Evolutionary conservation across 2,113 vertebrate genomes (phyloP), one percentile per base, ranked within the genome.

Genomic region (Dolichallabes microphthalmus): DNA sequence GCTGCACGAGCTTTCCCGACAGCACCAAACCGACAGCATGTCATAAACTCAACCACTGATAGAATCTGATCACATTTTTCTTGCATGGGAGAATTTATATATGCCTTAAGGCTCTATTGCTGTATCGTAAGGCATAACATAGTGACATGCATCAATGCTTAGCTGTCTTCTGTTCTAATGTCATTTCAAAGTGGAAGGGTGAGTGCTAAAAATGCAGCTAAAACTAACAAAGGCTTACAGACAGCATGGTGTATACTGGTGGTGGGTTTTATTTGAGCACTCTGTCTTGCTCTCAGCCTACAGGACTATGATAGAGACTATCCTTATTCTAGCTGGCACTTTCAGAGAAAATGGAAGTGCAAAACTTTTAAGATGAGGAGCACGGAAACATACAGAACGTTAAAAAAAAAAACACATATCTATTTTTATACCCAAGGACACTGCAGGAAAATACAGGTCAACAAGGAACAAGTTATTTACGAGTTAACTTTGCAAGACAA

Each of bases 281-380:
- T 81, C 55, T 30, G 66, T 60, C 77, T 86, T 86, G 27, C 55
- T 68, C 10, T 74, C 68, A 55, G 79, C 85, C 69, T 69, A 22
- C 27, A 75, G 66, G 27, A 81, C 53, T 32, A 1, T 11, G 35
- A n/a, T 50, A 58, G 13, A 45, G 57, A 27, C 20, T n/a, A 60
- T 25, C 69, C 32, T 55, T 80, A 64, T 58, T 75, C 58, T 71
- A 68, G 30, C 53, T 74, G 19, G 27, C 20, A 25, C n/a, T 22
- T 22, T 27, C 32, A 30, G 14, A 58, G 32, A 35, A 58, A 79
- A 61, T 69, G 27, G 22, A 73, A n/a, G 11, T 25, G 57, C 32
- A 58, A 57, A 60, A 10, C 8, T 9, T 50, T 20, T 35, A 58
- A 61, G 57, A 32, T 76, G 8, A 39, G 1, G 20, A 80, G 32